Conservation (phyloP, 2,797 vertebrate genomes). For the Darevskia mixta region DNA sequence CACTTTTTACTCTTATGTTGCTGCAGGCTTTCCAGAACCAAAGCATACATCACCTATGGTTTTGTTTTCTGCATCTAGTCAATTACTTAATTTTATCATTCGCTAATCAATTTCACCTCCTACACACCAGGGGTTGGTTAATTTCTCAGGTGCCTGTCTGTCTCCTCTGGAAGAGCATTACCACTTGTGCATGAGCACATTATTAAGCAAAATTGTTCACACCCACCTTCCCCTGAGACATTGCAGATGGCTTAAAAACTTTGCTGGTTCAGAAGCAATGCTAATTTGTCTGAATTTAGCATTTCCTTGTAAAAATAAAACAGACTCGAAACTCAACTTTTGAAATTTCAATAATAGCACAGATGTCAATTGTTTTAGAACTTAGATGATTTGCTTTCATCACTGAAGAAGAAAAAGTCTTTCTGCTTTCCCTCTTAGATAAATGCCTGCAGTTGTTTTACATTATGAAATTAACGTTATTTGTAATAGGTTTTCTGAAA, state of each 20-base stretch:
- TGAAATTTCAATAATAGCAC: background rate
- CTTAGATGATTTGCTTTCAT: background rate
- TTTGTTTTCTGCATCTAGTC: no score
- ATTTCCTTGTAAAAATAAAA: background rate
- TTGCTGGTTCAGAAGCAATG: background rate
- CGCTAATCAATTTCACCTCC: background rate
- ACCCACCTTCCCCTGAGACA: background rate
- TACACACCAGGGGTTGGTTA: background rate
- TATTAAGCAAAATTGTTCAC: background rate
- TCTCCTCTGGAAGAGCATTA: background rate
- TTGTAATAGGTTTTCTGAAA: conserved; percentile 16
- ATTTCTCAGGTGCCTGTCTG: background rate
- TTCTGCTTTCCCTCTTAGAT: background rate
- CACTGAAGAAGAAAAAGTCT: background rate
- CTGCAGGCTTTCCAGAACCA: background rate
- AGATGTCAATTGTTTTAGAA: background rate
- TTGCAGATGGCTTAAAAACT: background rate
- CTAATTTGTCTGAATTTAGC: background rate
- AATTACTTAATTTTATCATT: background rate
- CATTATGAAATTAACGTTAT: conserved; percentile 17
- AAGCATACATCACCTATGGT: background rate
- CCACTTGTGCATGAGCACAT: background rate
- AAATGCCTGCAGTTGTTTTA: conserved; percentile 17
- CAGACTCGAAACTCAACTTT: background rate
- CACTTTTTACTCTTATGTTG: background rate